phyloP scores from a whole-genome alignment of 2,113 vertebrate genomes.

The Tetrao urogallus region DNA sequence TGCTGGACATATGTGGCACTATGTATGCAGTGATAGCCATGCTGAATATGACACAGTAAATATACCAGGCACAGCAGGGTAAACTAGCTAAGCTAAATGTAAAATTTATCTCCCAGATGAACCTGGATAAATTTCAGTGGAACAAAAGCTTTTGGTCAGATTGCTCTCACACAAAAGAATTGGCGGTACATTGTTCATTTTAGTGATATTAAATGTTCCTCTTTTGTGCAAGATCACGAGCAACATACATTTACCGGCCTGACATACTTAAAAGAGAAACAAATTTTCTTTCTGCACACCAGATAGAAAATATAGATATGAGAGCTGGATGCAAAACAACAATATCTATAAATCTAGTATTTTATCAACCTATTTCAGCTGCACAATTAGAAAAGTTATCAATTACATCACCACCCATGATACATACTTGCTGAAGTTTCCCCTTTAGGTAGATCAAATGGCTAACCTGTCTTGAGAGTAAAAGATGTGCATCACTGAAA shows the following conservation, averaged over 20 bases:
- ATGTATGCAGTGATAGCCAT: neutral
- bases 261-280: conserved; percentile 37
- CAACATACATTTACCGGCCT: conserved; percentile 20
- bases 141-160: conserved; percentile 23
- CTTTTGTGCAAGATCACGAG: conserved; percentile 35
- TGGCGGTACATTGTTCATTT: neutral
- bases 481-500: conserved; percentile 5
- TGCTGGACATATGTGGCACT: neutral
- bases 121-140: neutral
- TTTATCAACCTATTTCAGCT: conserved; percentile 38
- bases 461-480: neutral
- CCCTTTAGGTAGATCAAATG: neutral
- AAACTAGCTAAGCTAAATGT: neutral
- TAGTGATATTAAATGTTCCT: neutral
- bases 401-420: conserved; percentile 20
- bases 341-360: conserved; percentile 22
- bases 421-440: neutral
- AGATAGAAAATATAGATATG: conserved; percentile 55
- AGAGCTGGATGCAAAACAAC: conserved; percentile 33
- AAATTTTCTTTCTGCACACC: conserved; percentile 63
- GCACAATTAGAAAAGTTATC: conserved; percentile 57
- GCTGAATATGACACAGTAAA: neutral
- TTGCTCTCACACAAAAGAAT: neutral
- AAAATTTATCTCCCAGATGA: neutral
- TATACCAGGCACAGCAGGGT: neutral